phyloP scores from a whole-genome alignment of 1,140 invertebrate genomes.

The Trachelipus rathkii region DNA sequence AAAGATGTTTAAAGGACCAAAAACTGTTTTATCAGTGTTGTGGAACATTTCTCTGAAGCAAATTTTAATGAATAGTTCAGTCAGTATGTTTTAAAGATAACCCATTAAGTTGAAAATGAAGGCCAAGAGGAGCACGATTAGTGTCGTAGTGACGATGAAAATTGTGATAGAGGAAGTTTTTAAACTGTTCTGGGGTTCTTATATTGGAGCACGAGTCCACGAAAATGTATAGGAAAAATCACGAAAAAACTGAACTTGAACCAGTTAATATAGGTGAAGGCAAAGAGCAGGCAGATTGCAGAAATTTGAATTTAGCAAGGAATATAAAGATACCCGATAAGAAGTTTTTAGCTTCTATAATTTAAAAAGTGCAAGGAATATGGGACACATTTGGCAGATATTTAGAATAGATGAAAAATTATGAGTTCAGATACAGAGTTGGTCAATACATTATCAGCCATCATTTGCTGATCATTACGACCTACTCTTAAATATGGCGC shows the following conservation, averaged over 20 bases:
- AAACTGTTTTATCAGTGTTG: too few species aligned
- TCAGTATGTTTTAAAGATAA: too few species aligned
- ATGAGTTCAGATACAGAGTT: too few species aligned
- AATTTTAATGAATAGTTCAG: too few species aligned
- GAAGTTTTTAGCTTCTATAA: slow-evolving; percentile 86
- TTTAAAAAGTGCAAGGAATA: slow-evolving; percentile 89
- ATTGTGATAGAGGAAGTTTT: slow-evolving; percentile 75
- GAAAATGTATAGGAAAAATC: too few species aligned
- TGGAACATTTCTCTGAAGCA: too few species aligned
- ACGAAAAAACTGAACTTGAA: too few species aligned
- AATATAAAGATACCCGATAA: too few species aligned
- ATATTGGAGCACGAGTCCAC: slow-evolving; percentile 91
- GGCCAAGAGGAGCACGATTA: slow-evolving; percentile 87
- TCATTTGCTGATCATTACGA: slow-evolving; percentile 92
- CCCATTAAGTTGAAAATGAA: slow-evolving; percentile 93
- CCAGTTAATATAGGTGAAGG: slow-evolving; percentile 92
- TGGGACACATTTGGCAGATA: too few species aligned
- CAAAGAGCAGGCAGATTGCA: slow-evolving; percentile 81
- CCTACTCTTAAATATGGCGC: slow-evolving; percentile 86
- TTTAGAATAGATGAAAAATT: too few species aligned
- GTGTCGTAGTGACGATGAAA: slow-evolving; percentile 88
- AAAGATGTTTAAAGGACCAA: too few species aligned
- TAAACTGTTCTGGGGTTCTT: slow-evolving; percentile 63
- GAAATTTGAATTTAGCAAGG: too few species aligned
- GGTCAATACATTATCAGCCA: slow-evolving; percentile 93